Base-by-base conservation (phyloP, 1,140 invertebrate species). In the Cylas formicarius region DNA sequence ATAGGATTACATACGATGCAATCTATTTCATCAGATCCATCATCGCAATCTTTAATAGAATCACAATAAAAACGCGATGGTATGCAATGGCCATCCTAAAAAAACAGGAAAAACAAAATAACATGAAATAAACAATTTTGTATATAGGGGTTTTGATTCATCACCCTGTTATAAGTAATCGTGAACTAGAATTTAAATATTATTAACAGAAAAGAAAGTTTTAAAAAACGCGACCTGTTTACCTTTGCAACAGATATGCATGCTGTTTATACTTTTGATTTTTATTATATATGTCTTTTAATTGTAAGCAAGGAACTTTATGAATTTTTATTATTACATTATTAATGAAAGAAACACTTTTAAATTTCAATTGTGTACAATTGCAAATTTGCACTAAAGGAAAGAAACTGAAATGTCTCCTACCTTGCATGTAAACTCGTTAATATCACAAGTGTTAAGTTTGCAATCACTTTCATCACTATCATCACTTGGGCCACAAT, bases 1-100 rank as follows among this genome's bases (percentile, higher is more conserved):
- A 58, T 47, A 2, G 65, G 64, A 57, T 78, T 65, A 50, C 77
- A 80, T 4, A 34, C 49, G 4, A 58, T 45, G 53, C 82, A 84
- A 57, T 80, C 73, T 24, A 70, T 67, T 60, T 85, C 82, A 60
- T 86, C 82, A 2, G 77, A 77, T 40, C 71, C 72, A 62, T 84
- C 85, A 21, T 69, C 69, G 61, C 84, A 87, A 62, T 87, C 82
- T 46, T 74, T 65, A 22, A 74, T 67, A 1, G 77, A 76, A 67
- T 90, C 84, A 68, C 87, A 90, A 29, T 78, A 69, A 71, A 82
- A 80, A 21, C 74, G 65, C 36, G 67, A 72, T 2, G 80, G 76
- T 35, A 89, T 77, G 66, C 87, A 90, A 13, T 76, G 72, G 20
- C 79, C 78, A 59, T 84, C 84, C 13, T 48, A 14, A 8, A 31